Conservation (phyloP, 2,797 vertebrate species). For the Valencia hispanica region DNA sequence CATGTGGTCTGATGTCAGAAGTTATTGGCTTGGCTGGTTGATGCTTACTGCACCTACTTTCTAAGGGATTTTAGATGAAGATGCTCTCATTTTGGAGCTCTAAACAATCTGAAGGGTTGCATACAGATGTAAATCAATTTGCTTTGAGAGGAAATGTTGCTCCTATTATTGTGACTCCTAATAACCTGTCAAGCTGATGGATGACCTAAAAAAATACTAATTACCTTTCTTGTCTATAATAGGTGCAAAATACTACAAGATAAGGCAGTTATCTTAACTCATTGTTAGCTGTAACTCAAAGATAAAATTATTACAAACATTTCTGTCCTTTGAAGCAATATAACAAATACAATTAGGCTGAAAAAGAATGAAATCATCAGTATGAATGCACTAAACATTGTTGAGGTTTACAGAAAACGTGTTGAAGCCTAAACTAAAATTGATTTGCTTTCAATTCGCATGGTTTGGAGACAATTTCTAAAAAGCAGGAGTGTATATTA, state of each 20-base stretch:
- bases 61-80: background rate
- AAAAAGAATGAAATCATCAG: background rate
- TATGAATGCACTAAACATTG: background rate
- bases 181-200: background rate
- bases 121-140: background rate
- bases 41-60: background rate
- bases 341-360: background rate
- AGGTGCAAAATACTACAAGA: no score
- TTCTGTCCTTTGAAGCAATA: background rate
- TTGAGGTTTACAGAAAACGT: background rate
- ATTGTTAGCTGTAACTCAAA: background rate
- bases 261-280: background rate
- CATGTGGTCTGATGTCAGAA: conserved; percentile 25
- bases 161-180: background rate
- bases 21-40: background rate
- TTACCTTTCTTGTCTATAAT: no score
- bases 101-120: background rate
- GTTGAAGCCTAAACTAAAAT: background rate
- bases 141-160: background rate
- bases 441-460: background rate
- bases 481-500: background rate
- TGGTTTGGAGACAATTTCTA: background rate
- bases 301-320: background rate
- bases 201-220: background rate
- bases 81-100: background rate